Base-by-base conservation (phyloP, 1,140 invertebrate genomes). In the Drosophila auraria region DNA sequence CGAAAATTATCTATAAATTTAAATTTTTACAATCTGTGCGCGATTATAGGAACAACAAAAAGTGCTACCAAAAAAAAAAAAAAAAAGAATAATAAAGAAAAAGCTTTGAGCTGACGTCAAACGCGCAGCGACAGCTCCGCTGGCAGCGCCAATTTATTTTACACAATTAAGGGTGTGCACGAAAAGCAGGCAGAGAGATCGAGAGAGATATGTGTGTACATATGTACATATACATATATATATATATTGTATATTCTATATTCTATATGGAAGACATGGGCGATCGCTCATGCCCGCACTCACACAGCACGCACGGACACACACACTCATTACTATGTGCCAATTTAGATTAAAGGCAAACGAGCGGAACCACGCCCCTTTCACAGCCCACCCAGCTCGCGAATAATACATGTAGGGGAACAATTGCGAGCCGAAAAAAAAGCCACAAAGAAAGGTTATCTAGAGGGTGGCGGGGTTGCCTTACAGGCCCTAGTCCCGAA, bases 1-100 rank as follows among this genome's bases (percentile, higher is more conserved):
- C 84, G 84, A 89, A 87, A 89, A 89, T 89, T 84, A 89, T 89
- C 84, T 89, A 89, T 90, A 89, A 89, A 90, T 89, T 90, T 84
- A 90, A 89, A 89, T 84, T 89, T 87, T 89, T 89, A 89, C 84
- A 89, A 89, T 89, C 86, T 89, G 84, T 84, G 84, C 63, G 81
- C 84, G 84, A 89, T 89, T 89, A 82, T 90, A 81, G 58, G 45
- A 84, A 54, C 81, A 75, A 64, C 64, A 74, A 87, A 74, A 71
- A 84, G 61, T 81, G 78, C 78, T 90, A 83, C 86, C 84, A 72
- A 89, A 89, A 86, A 72, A 36, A 73, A 44, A 44, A 53, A 51
- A 65, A 68, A 58, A 30, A 45, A 62, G 30, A 63, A 73, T 38
- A 51, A 73, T 61, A 74, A 74, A 73, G 69, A 73, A 74, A 74